phyloP scores from a whole-genome alignment of 2,113 vertebrate genomes.

The Scopus umbretta region DNA sequence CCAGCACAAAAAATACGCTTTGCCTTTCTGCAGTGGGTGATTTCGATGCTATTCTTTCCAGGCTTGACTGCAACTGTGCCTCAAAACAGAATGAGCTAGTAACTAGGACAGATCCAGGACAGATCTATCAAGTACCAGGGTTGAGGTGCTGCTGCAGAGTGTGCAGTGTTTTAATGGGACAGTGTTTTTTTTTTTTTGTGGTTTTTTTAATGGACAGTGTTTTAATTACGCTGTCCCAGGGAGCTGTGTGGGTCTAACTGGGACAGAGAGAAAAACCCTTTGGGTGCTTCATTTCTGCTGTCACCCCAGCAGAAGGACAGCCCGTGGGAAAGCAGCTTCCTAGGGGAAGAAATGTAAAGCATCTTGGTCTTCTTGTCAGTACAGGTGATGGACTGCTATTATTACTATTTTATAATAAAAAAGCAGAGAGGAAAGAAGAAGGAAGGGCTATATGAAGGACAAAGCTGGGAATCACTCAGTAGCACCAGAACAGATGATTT shows the following conservation, averaged over 20 bases:
- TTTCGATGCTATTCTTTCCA: not conserved
- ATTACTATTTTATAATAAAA: not conserved
- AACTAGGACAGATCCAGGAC: not conserved
- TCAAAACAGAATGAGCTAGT: not conserved
- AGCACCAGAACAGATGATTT: not conserved
- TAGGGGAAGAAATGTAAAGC: not conserved
- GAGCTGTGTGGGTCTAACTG: not conserved
- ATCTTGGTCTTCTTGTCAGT: not conserved
- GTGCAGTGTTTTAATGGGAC: not conserved
- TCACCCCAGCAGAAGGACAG: not conserved
- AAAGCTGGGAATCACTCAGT: not conserved
- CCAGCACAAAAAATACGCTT: not conserved
- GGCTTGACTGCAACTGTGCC: not conserved
- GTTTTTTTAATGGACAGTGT: constrained; percentile 15
- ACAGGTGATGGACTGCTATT: not conserved
- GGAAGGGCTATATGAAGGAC: not conserved
- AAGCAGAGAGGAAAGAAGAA: not conserved
- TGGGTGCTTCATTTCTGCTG: not conserved
- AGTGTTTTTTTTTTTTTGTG: too few relatives aligned
- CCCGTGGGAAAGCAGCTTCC: not conserved
- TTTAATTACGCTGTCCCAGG: not conserved
- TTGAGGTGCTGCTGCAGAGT: not conserved
- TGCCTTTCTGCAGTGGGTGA: not conserved
- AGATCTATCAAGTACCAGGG: not conserved
- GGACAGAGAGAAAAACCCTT: not conserved